These are phyloP conservation scores for Mesocricetus auratus DNA, from an alignment of 2,113 vertebrate genomes.

Conservation along the genomic window DNA sequence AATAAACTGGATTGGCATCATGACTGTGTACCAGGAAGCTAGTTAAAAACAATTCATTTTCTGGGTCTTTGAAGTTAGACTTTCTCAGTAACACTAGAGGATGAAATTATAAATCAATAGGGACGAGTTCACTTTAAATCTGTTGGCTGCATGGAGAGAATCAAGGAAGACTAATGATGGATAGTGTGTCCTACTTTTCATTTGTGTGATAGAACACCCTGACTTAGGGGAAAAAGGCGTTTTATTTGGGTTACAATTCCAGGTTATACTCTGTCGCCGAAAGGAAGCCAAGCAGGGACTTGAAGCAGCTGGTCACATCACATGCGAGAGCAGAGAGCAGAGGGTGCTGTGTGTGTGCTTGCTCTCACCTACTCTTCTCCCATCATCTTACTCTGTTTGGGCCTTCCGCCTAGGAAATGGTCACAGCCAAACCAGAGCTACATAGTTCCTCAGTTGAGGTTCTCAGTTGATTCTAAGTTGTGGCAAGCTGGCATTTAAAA, in stretches of 20 bases:
- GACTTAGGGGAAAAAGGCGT: not conserved
- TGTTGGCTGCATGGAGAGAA: not conserved
- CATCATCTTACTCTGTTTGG: not conserved
- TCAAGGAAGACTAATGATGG: conserved; percentile 15
- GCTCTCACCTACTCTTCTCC: not conserved
- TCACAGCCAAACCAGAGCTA: not conserved
- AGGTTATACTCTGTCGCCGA: not conserved
- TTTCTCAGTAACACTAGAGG: conserved; percentile 10
- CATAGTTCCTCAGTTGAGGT: not conserved
- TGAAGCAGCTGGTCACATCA: not conserved
- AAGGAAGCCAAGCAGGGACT: not conserved
- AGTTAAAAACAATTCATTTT: conserved; percentile 20
- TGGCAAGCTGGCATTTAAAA: not conserved
- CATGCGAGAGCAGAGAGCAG: not conserved
- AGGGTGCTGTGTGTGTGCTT: not conserved
- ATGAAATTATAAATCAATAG: conserved; percentile 11
- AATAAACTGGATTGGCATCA: not conserved
- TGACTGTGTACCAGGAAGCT: not conserved
- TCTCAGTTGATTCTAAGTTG: not conserved
- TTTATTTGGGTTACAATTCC: not conserved
- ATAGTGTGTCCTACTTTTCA: not conserved
- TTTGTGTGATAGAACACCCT: not conserved
- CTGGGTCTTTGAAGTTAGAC: not conserved
- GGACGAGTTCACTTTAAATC: conserved; percentile 23
- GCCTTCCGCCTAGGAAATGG: not conserved